These are phyloP conservation scores for Cylloceria caligata DNA, from an alignment of 2,888 invertebrate species.

Conservation along the genomic window DNA sequence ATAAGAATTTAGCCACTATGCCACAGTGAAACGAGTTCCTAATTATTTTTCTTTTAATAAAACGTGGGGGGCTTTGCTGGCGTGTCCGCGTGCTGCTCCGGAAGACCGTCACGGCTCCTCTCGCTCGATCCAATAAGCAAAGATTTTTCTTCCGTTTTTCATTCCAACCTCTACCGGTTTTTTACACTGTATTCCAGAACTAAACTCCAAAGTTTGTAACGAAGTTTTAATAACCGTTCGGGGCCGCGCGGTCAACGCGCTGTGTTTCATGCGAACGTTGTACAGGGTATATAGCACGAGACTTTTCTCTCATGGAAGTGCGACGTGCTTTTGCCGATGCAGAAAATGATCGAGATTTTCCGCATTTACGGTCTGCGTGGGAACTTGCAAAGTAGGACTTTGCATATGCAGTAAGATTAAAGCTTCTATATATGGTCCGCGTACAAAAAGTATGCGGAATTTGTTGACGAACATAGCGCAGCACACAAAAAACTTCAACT, in stretches of 20 bases:
- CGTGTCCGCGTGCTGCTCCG: constrained; percentile 27
- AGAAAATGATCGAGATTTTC: constrained; percentile 40
- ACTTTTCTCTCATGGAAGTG: constrained; percentile 1
- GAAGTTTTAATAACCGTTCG: constrained; percentile 71
- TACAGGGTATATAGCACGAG: not conserved
- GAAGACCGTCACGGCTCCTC: constrained; percentile 18
- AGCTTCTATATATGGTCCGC: not conserved
- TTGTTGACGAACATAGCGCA: not conserved
- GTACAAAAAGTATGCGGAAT: not conserved
- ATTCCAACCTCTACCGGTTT: constrained; percentile 41
- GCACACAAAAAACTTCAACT: not conserved
- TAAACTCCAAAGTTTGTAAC: constrained; percentile 72
- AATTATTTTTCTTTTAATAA: constrained; percentile 66
- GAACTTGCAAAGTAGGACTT: constrained; percentile 36
- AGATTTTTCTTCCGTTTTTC: constrained; percentile 27
- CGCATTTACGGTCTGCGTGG: constrained; percentile 16
- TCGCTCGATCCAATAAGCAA: not conserved
- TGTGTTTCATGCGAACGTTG: constrained; percentile 30
- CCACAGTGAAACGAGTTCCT: constrained; percentile 41
- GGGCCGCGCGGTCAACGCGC: constrained; percentile 28
- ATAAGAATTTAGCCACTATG: constrained; percentile 18
- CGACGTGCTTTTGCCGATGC: constrained; percentile 40
- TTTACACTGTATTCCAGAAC: constrained; percentile 23
- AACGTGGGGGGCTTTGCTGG: not conserved
- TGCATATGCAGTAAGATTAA: constrained; percentile 7